Evolutionary conservation across 2,797 vertebrate species (phyloP), one percentile per base, ranked within the genome.

Genomic region (Rhinella marina): DNA sequence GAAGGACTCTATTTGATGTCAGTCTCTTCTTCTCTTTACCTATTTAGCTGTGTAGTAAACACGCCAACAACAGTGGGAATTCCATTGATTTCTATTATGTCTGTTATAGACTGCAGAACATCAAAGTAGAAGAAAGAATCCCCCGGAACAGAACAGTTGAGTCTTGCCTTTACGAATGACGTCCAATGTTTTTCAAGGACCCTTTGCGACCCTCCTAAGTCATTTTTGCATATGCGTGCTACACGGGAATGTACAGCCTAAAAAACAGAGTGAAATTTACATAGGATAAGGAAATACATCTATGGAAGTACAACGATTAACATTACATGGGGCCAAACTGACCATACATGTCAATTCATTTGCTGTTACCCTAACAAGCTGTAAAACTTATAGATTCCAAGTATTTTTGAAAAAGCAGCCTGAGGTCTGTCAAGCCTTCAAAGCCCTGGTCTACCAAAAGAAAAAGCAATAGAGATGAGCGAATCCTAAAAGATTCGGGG

Each of bases 111-210:
- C 94, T 99, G 98, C 52, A 99, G 96, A 48, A 99, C 97, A 81
- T 99, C 98, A 7, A 99, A 99, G 94, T 99, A 99, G 95, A 99
- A 99, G 92, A 99, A 99, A 0, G 98, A 99, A 93, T 99, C 98
- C 79, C 98, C 98, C 0, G 98, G 98, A 88, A 99, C 97, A 0
- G 98, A 99, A 90, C 98, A 99, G 93, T 99, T 99, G 62, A 99
- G 96, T 27, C 98, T 95, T 14, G 98, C 98, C 92, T 99, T 99
- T 85, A 99, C 94, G 72, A 99, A 99, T 0, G 98, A 99, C 0
- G 98, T 99, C 98, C 98, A 99, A 86, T 99, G 98, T 92, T 99
- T 99, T 91, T 99, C 98, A 87, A 99, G 93, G 84, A 99, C 98
- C 68, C 98, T 95, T 90, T 99, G 98, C 27, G 98, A 99, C 29